Evolutionary conservation across 2,113 vertebrate species (phyloP).

Genomic region (Plecotus auritus): DNA sequence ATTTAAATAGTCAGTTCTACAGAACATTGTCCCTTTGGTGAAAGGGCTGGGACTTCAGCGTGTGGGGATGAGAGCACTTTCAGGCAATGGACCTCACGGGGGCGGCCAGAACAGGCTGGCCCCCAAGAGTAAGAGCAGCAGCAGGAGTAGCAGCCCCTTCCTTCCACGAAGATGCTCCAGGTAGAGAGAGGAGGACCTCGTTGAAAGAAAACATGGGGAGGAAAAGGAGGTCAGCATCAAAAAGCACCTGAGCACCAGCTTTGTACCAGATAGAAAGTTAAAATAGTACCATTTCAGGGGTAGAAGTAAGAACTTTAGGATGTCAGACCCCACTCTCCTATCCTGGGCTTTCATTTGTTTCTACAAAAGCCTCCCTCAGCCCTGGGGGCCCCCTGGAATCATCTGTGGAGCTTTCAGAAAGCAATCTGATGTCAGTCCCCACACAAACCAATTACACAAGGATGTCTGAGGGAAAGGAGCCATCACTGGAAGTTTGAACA

Average conservation of each 20-base stretch:
- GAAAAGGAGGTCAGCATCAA: not conserved
- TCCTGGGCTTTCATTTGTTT: not conserved
- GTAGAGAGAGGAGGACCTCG: not conserved
- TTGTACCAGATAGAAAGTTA: not conserved
- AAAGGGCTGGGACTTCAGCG: not conserved
- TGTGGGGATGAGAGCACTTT: not conserved
- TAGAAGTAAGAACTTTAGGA: not conserved
- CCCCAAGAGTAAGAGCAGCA: not conserved
- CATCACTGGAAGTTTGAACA: not conserved
- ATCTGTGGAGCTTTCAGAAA: not conserved
- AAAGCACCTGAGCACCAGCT: not conserved
- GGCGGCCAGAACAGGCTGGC: not conserved
- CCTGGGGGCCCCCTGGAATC: not conserved
- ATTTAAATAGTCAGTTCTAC: slow-evolving; percentile 14
- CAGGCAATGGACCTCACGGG: not conserved
- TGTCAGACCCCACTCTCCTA: not conserved
- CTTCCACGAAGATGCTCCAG: not conserved
- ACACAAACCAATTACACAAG: not conserved
- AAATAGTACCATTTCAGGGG: not conserved
- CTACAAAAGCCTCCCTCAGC: not conserved
- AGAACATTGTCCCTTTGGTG: slow-evolving; percentile 12
- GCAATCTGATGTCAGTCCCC: not conserved
- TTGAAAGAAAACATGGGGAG: not conserved
- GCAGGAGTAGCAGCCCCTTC: not conserved
- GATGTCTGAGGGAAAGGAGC: not conserved